These are phyloP conservation scores for Andrena bicolor DNA, from an alignment of 2,888 invertebrate genomes.

Conservation along the genomic window DNA sequence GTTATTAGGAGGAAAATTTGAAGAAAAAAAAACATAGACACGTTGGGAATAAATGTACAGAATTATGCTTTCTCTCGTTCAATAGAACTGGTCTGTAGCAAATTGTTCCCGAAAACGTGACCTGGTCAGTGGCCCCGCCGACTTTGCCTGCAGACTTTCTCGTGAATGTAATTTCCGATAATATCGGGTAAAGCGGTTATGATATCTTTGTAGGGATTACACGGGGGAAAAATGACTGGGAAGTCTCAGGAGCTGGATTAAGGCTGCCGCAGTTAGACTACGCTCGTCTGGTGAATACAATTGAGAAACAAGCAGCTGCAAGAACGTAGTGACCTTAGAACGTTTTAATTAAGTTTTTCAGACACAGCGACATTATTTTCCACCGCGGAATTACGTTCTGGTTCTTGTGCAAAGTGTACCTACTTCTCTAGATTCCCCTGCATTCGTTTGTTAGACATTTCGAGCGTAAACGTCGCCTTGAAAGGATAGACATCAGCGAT, in stretches of 20 bases:
- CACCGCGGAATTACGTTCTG: slow-evolving; percentile 11
- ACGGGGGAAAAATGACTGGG: slow-evolving; percentile 10
- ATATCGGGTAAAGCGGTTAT: neutral
- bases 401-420: neutral
- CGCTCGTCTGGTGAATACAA: slow-evolving; percentile 28
- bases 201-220: slow-evolving; percentile 10
- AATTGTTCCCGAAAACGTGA: neutral
- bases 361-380: slow-evolving; percentile 1
- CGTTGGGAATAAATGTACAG: neutral
- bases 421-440: neutral
- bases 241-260: slow-evolving; percentile 31
- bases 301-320: slow-evolving; percentile 30
- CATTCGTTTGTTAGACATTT: slow-evolving; percentile 10
- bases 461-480: slow-evolving; percentile 1
- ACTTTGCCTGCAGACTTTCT: neutral
- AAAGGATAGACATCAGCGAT: neutral
- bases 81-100: neutral
- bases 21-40: neutral
- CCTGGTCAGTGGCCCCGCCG: neutral
- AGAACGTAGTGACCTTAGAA: slow-evolving; percentile 32
- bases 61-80: neutral
- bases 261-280: slow-evolving; percentile 24
- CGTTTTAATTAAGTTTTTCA: slow-evolving; percentile 50
- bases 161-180: neutral
- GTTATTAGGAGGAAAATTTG: neutral